Base-by-base conservation (phyloP, 2,113 vertebrate genomes). In the Vidua macroura region DNA sequence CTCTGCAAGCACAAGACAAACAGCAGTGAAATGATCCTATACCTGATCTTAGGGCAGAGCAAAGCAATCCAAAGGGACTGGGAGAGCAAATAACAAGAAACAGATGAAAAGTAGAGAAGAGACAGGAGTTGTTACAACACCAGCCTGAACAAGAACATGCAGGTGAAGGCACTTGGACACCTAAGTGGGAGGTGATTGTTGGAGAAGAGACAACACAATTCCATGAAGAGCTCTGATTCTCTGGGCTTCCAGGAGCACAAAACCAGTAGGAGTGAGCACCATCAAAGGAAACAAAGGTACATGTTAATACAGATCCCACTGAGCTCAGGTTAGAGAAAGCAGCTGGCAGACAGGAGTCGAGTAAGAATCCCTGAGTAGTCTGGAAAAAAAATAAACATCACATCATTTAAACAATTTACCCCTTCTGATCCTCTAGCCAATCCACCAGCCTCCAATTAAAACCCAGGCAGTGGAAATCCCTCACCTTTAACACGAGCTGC, bases 341-440 rank as follows among this genome's bases (percentile, higher is more conserved):
- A 95, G 76, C 67, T 68, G 69, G 70, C 68, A 74, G 84, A 87
- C 58, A 95, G 78, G 39, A 96, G 95, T 66, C 0, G 13, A 83
- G 39, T 75, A 86, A 93, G 92, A 96, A 94, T 97, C 97, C 97
- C 97, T 97, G 97, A 97, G 97, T 96, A 91, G 85, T 96, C 89
- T 93, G 88, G 92, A 86, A 92, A 88, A 80, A 84, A 18, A 87
- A 77, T 31, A 69, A 94, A 92, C 77, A 94, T 92, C 62, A 76
- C 83, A 75, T 81, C 81, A 66, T 13, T 88, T 28, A 52, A 82
- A 53, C 72, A 41, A 3, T 70, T 62, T 55, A 74, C 43, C 88
- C 94, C 80, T 96, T 97, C 96, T 96, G 80, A 68, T 92, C 90
- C 75, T 88, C 59, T 19, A 41, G 60, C 64, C 82, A 15, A 30